These are phyloP conservation scores for Python bivittatus DNA, from an alignment of 2,113 vertebrate species.

Conservation along the genomic window DNA sequence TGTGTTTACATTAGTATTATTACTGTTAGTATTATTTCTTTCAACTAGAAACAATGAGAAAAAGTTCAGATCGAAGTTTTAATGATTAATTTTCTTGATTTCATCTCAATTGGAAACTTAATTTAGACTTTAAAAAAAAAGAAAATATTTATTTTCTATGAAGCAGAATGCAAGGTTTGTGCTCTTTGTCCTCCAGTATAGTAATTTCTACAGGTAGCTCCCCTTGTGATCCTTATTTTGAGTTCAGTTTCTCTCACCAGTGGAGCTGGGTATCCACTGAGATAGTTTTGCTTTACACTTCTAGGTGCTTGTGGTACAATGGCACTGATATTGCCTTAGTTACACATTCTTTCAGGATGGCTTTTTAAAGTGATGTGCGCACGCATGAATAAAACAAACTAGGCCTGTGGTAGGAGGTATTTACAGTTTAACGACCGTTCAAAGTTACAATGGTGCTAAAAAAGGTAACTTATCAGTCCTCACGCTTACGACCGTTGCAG, in stretches of 20 bases:
- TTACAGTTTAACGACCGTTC: too few relatives aligned
- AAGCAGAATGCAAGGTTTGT: not conserved
- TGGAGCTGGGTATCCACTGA: not conserved
- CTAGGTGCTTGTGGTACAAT: not conserved
- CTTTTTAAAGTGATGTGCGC: not conserved
- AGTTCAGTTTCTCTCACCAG: not conserved
- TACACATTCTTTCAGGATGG: not conserved
- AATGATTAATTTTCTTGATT: not conserved
- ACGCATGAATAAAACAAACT: not conserved
- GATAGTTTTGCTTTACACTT: not conserved
- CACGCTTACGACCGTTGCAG: too few relatives aligned
- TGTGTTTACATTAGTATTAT: not conserved
- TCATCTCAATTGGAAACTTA: not conserved
- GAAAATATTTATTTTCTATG: not conserved
- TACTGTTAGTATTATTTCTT: not conserved
- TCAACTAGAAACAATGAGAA: not conserved
- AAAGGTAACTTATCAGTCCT: too few relatives aligned
- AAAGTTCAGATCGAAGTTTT: constrained; percentile 4
- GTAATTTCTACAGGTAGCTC: not conserved
- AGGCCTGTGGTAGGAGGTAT: too few relatives aligned
- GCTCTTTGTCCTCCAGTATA: not conserved
- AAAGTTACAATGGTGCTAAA: too few relatives aligned
- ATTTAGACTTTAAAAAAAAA: not conserved
- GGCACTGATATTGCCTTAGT: not conserved
- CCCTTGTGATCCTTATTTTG: not conserved